Percentiles rank a stretch among this genome's conserved stretches.
Conservation (phyloP, 2,113 vertebrate species). For the Engystomops pustulosus region DNA sequence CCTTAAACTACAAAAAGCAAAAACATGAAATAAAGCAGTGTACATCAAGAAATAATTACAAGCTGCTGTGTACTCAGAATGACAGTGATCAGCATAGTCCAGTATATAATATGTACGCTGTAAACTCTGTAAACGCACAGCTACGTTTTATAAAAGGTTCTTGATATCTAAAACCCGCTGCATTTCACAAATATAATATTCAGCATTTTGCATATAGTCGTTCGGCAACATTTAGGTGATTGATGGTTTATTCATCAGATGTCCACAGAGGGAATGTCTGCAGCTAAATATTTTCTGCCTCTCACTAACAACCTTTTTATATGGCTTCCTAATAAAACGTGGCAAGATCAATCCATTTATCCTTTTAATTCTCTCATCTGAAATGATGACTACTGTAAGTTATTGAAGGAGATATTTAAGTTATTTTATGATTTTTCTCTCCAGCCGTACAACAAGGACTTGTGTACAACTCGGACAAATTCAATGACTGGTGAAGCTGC, state of each 20-base stretch:
- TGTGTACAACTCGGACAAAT: slow-evolving; percentile 19
- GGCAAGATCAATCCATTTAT: slow-evolving; percentile 50
- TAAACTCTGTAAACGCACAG: not conserved
- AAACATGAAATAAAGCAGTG: not conserved
- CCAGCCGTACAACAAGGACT: slow-evolving; percentile 6
- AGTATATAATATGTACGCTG: not conserved
- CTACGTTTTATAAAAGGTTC: slow-evolving; percentile 15
- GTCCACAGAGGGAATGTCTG: slow-evolving; percentile 33
- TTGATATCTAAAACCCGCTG: not conserved
- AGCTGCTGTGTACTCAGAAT: not conserved
- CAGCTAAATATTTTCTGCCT: slow-evolving; percentile 41
- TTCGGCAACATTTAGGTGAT: slow-evolving; percentile 27
- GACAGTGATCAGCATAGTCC: not conserved
- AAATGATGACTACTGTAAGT: slow-evolving; percentile 52
- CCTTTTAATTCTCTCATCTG: slow-evolving; percentile 51
- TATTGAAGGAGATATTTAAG: slow-evolving; percentile 38
- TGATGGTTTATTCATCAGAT: slow-evolving; percentile 43
- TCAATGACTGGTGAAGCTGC: not conserved
- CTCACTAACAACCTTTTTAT: slow-evolving; percentile 49
- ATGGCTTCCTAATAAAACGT: slow-evolving; percentile 45
- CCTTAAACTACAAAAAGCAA: too few species aligned
- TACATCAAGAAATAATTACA: not conserved
- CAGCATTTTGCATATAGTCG: slow-evolving; percentile 38
- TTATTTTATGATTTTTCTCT: slow-evolving; percentile 36
- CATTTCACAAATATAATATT: slow-evolving; percentile 25